Evolutionary conservation across 2,797 vertebrate species (phyloP).

Genomic region (Aldrovandia affinis): DNA sequence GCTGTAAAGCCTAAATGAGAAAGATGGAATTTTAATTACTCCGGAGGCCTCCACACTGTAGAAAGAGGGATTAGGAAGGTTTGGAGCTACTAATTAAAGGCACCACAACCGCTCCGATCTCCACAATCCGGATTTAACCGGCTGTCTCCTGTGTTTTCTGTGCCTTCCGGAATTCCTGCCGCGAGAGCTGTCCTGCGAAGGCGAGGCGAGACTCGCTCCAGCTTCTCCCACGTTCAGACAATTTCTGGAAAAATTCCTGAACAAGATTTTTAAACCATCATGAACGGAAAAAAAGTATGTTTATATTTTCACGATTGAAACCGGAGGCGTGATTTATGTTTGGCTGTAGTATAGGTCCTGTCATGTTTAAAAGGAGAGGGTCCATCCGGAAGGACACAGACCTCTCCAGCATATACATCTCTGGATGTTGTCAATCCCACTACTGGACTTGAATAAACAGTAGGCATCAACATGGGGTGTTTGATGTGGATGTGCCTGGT

Average conservation of each 20-base stretch:
- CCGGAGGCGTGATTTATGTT: neutral
- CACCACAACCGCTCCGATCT: slow-evolving; percentile 9
- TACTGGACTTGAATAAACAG: neutral
- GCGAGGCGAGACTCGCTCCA: neutral
- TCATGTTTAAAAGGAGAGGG: neutral
- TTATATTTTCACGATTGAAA: neutral
- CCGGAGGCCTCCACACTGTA: slow-evolving; percentile 16
- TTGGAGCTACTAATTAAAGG: slow-evolving; percentile 43
- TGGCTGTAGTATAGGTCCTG: neutral
- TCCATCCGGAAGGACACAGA: neutral
- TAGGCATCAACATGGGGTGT: neutral
- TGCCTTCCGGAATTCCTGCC: slow-evolving; percentile 10
- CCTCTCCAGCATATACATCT: neutral
- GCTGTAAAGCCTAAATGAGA: slow-evolving; percentile 33
- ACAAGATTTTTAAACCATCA: neutral
- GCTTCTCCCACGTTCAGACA: neutral
- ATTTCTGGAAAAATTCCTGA: neutral
- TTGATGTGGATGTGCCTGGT: neutral
- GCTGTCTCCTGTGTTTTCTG: slow-evolving; percentile 23
- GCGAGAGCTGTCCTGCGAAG: neutral
- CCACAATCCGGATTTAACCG: slow-evolving; percentile 24
- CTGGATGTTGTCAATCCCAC: neutral
- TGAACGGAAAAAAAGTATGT: neutral
- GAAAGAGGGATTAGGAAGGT: slow-evolving; percentile 39
- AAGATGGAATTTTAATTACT: slow-evolving; percentile 39